Evolutionary conservation across 2,113 vertebrate species (phyloP).

Genomic region (Megaceryle maxima): DNA sequence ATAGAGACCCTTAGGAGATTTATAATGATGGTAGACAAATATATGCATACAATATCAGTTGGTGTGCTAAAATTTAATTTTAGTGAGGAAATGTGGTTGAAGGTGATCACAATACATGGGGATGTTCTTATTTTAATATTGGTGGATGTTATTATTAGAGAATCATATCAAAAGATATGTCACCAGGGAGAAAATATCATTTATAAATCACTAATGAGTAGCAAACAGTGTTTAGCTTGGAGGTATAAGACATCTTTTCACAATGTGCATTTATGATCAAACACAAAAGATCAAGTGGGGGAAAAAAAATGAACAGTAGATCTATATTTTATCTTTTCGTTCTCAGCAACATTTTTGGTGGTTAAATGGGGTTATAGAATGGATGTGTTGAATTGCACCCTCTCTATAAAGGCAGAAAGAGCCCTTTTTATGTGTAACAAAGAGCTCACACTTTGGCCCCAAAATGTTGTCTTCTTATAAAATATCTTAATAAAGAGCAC

Average conservation of each 20-base stretch:
- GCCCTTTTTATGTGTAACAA: not conserved
- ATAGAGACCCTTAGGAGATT: conserved; percentile 86
- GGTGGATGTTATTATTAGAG: conserved; percentile 96
- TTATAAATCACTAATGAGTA: conserved; percentile 99
- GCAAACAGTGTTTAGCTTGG: conserved; percentile 94
- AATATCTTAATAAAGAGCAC: not conserved
- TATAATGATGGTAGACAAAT: conserved; percentile 88
- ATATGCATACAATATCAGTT: conserved; percentile 85
- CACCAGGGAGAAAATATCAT: conserved; percentile 99
- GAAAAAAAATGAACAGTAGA: conserved; percentile 37
- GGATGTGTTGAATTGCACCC: not conserved
- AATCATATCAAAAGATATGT: conserved; percentile 98
- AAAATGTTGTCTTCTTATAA: not conserved
- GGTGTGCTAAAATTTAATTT: conserved; percentile 87
- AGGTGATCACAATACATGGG: conserved; percentile 88
- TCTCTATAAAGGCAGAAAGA: conserved; percentile 27
- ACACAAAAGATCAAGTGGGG: conserved; percentile 77
- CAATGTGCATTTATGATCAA: conserved; percentile 86
- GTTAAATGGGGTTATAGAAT: conserved; percentile 56
- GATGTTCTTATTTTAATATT: conserved; percentile 96
- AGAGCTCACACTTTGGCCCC: not conserved
- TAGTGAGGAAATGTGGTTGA: conserved; percentile 85
- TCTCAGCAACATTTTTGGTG: conserved; percentile 61
- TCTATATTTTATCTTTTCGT: conserved; percentile 73
- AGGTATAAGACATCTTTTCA: conserved; percentile 84